These are phyloP conservation scores for Sinohyriopsis cumingii DNA, from an alignment of 2,888 invertebrate genomes.

Conservation along the genomic window DNA sequence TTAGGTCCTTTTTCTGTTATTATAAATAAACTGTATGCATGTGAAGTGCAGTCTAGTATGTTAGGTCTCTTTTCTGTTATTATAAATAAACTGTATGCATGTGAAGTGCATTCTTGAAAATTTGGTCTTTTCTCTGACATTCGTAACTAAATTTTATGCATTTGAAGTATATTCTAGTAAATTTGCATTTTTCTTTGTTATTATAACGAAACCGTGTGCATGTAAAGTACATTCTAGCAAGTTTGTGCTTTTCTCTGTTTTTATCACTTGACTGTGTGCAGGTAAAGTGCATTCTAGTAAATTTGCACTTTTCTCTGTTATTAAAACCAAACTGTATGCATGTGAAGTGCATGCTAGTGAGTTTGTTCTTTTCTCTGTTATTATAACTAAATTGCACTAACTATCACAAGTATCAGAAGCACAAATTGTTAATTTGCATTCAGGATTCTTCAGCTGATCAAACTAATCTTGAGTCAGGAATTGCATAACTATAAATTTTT, in stretches of 20 bases:
- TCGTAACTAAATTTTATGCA: too few relatives aligned
- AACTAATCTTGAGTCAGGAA: too few relatives aligned
- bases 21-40: neutral
- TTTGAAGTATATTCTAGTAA: too few relatives aligned
- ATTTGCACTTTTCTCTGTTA: neutral
- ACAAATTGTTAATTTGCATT: too few relatives aligned
- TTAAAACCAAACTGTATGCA: slow-evolving; percentile 17
- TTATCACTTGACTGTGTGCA: neutral
- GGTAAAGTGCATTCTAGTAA: neutral
- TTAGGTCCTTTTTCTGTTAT: too few relatives aligned
- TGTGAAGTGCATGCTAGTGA: slow-evolving; percentile 39
- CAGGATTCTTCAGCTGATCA: too few relatives aligned
- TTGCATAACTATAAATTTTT: too few relatives aligned
- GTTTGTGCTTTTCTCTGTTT: slow-evolving; percentile 4
- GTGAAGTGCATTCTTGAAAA: too few relatives aligned
- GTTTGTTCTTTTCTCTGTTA: slow-evolving; percentile 4
- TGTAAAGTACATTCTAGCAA: slow-evolving; percentile 34
- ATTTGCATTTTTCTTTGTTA: too few relatives aligned
- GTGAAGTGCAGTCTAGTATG: neutral
- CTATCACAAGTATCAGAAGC: too few relatives aligned
- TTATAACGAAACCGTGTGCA: slow-evolving; percentile 14
- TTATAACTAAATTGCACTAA: neutral
- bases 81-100: too few relatives aligned
- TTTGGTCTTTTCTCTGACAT: too few relatives aligned
- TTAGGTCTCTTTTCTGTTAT: neutral